phyloP scores from a whole-genome alignment of 2,113 vertebrate species.

The Chauna torquata region DNA sequence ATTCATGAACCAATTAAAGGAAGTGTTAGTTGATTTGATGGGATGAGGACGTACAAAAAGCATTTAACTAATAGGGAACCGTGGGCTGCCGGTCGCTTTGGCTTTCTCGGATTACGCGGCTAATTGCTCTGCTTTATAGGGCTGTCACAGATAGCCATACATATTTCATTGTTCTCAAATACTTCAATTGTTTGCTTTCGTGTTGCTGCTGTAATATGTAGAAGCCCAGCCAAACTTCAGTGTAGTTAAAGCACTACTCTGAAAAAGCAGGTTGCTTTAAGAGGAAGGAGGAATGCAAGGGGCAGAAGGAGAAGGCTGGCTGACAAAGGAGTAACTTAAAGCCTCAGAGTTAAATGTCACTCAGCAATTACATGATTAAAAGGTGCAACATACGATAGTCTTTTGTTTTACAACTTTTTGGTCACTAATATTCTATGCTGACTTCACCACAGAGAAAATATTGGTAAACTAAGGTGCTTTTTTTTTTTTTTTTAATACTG shows the following conservation, averaged over 20 bases:
- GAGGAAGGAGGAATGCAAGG: slow-evolving; percentile 22
- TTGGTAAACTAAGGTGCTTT: neutral
- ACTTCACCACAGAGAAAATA: neutral
- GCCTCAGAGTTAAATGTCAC: slow-evolving; percentile 69
- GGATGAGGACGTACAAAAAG: slow-evolving; percentile 98
- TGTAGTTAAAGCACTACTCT: slow-evolving; percentile 86
- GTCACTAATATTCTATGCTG: slow-evolving; percentile 50
- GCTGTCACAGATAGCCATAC: slow-evolving; percentile 98
- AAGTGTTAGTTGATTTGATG: slow-evolving; percentile 99
- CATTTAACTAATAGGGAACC: slow-evolving; percentile 99
- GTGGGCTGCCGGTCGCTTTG: slow-evolving; percentile 81
- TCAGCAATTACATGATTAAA: slow-evolving; percentile 82
- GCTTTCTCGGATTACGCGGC: slow-evolving; percentile 95
- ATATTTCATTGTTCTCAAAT: slow-evolving; percentile 99
- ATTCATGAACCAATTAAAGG: slow-evolving; percentile 99
- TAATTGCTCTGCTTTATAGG: slow-evolving; percentile 99
- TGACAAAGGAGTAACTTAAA: slow-evolving; percentile 72
- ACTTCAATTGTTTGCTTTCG: slow-evolving; percentile 94
- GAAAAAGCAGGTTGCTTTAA: slow-evolving; percentile 32
- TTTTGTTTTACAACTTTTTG: slow-evolving; percentile 67
- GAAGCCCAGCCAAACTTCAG: slow-evolving; percentile 93
- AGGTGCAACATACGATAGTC: slow-evolving; percentile 50
- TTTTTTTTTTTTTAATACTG: neutral
- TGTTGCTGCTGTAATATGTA: slow-evolving; percentile 93
- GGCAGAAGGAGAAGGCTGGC: slow-evolving; percentile 38